Percentiles rank a stretch among this genome's conserved stretches.
These are phyloP conservation scores for Butorides virescens DNA, from an alignment of 2,113 vertebrate species.

Conservation along the genomic window DNA sequence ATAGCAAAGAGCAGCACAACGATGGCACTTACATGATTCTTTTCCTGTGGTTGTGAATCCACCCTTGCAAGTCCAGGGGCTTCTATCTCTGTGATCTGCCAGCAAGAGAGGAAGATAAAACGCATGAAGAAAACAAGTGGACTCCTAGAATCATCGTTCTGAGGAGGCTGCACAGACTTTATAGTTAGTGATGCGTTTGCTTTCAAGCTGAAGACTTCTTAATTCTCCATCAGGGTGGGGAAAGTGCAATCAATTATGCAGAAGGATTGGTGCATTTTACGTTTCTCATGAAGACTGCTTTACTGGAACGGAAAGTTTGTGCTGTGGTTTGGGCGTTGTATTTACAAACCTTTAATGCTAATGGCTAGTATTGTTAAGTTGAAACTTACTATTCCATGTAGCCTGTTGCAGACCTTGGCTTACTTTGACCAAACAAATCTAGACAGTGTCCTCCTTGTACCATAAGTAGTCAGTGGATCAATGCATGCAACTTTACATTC, in stretches of 20 bases:
- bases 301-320: not conserved
- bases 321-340: not conserved
- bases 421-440: not conserved
- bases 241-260: not conserved
- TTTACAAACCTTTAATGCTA: not conserved
- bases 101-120: not conserved
- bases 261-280: not conserved
- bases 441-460: not conserved
- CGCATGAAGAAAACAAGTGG: not conserved
- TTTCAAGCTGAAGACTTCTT: not conserved
- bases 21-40: not conserved
- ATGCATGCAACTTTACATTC: not conserved
- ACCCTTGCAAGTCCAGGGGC: not conserved
- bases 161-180: not conserved
- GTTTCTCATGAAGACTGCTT: not conserved
- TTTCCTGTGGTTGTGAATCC: not conserved
- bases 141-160: not conserved
- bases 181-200: not conserved
- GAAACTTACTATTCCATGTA: not conserved
- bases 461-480: not conserved
- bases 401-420: not conserved
- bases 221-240: not conserved
- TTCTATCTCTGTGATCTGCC: not conserved
- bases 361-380: not conserved
- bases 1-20: not conserved